A percentile compares a stretch with the other conserved stretches of the same genome.
Evolutionary conservation across 1,140 invertebrate species (phyloP).

Genomic region (Orchestia grillus): DNA sequence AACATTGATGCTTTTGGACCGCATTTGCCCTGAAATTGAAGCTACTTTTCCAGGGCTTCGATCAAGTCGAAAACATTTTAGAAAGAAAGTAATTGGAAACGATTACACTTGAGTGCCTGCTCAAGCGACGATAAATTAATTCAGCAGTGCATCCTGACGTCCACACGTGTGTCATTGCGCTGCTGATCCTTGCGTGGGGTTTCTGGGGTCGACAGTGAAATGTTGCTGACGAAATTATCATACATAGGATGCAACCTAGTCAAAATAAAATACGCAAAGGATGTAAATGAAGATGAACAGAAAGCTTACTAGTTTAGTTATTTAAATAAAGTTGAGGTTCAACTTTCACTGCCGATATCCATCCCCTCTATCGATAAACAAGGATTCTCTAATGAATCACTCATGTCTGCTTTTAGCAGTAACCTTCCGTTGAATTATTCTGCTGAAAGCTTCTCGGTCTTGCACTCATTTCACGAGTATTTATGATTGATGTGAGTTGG

Average conservation of each 20-base stretch:
- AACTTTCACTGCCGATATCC: too few relatives aligned
- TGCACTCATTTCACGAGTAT: too few relatives aligned
- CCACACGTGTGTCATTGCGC: neutral
- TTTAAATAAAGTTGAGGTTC: too few relatives aligned
- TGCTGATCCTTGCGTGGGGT: neutral
- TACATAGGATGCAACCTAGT: neutral
- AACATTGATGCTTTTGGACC: neutral
- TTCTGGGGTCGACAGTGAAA: neutral
- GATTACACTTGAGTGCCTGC: neutral
- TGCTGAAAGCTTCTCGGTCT: too few relatives aligned
- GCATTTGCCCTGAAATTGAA: neutral
- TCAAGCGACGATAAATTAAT: neutral
- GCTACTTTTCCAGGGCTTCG: neutral
- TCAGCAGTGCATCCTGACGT: neutral
- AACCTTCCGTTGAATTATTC: too few relatives aligned
- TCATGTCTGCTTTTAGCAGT: too few relatives aligned
- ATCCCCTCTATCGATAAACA: too few relatives aligned
- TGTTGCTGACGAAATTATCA: neutral
- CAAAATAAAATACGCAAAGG: neutral
- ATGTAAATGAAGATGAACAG: too few relatives aligned
- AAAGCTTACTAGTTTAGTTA: too few relatives aligned
- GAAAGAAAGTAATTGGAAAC: neutral
- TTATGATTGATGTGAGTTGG: too few relatives aligned
- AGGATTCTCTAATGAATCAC: too few relatives aligned
- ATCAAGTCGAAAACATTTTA: neutral